phyloP scores from a whole-genome alignment of 2,797 vertebrate species.

The Silurus aristotelis region DNA sequence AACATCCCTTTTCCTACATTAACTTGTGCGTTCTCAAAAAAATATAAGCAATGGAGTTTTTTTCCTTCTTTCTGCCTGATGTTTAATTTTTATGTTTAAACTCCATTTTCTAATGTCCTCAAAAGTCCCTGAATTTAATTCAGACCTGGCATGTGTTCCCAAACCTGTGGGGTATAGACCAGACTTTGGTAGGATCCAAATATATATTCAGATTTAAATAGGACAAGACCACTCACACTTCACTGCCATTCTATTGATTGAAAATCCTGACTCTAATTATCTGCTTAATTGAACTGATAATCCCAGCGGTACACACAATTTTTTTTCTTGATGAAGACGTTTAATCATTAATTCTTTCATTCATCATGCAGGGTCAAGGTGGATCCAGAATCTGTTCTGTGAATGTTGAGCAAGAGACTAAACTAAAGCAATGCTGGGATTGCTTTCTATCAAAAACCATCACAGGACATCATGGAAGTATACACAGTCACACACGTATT shows the following conservation, averaged over 20 bases:
- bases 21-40: too few species aligned
- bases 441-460: neutral
- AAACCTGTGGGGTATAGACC: neutral
- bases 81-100: neutral
- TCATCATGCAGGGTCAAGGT: constrained; percentile 16
- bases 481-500: neutral
- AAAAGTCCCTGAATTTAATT: neutral
- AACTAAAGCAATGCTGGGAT: neutral
- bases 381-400: constrained; percentile 7
- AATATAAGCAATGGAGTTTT: too few species aligned
- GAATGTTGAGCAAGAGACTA: neutral
- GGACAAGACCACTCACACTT: constrained; percentile 47
- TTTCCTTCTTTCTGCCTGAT: neutral
- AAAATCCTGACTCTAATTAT: constrained; percentile 33
- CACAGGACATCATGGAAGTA: neutral
- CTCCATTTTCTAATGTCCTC: neutral
- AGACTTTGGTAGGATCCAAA: constrained; percentile 8
- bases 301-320: constrained; percentile 21
- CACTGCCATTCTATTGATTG: constrained; percentile 28
- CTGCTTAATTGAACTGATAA: constrained; percentile 36
- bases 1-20: too few species aligned
- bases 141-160: neutral
- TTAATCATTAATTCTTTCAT: constrained; percentile 27
- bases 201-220: constrained; percentile 56
- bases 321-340: constrained; percentile 25